phyloP scores from a whole-genome alignment of 2,113 vertebrate species.

The Zosterops lateralis region DNA sequence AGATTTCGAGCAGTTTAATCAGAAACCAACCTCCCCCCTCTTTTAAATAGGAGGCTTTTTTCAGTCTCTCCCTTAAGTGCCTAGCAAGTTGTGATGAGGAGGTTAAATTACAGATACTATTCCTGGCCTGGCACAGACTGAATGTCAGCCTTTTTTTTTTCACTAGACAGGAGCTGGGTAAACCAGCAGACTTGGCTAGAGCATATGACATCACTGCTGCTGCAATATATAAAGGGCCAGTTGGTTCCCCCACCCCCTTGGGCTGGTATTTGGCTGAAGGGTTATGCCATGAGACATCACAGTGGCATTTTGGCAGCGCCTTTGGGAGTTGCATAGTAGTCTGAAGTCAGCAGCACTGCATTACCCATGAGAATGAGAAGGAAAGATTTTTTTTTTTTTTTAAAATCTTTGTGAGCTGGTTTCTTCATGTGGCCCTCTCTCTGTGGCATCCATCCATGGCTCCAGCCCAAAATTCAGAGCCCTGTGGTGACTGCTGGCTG shows the following conservation, averaged over 20 bases:
- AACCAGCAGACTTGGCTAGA: not conserved
- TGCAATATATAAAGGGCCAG: not conserved
- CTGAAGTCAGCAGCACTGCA: not conserved
- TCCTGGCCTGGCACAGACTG: slow-evolving; percentile 36
- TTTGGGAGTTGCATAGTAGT: not conserved
- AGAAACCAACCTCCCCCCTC: not conserved
- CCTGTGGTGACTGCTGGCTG: not conserved
- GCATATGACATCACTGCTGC: slow-evolving; percentile 36
- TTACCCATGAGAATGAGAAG: not conserved
- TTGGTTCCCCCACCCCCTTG: not conserved
- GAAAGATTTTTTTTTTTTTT: not conserved
- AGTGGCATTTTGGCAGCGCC: slow-evolving; percentile 14
- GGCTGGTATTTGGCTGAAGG: slow-evolving; percentile 39
- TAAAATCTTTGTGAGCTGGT: not conserved
- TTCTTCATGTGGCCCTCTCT: not conserved
- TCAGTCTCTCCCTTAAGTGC: not conserved
- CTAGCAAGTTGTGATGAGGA: not conserved
- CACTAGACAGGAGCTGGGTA: not conserved
- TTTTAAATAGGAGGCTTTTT: slow-evolving; percentile 8
- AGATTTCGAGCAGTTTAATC: slow-evolving; percentile 11
- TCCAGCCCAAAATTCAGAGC: not conserved
- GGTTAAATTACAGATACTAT: slow-evolving; percentile 59
- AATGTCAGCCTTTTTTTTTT: slow-evolving; percentile 58
- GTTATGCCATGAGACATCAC: slow-evolving; percentile 21
- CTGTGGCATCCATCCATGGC: not conserved